These are phyloP conservation scores for Chalcosyrphus nemorum DNA, from an alignment of 2,888 invertebrate genomes.

Conservation along the genomic window DNA sequence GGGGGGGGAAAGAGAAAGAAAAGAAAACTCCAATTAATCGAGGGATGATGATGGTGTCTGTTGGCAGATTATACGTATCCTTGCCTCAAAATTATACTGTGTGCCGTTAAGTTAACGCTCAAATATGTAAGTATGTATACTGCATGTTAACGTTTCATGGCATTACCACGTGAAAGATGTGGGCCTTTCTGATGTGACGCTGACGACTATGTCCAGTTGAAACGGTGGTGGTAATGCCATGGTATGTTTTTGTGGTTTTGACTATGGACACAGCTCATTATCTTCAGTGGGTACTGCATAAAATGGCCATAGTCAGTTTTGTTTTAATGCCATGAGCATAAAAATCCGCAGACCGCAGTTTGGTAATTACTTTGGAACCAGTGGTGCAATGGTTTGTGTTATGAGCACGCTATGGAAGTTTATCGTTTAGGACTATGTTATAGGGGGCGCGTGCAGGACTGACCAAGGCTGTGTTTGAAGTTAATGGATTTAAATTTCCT, in stretches of 20 bases:
- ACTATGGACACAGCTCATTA: conserved; percentile 39
- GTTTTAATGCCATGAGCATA: not conserved
- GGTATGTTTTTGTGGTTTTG: conserved; percentile 1
- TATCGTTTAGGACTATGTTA: too few relatives aligned
- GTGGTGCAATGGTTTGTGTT: conserved; percentile 15
- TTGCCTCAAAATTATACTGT: not conserved
- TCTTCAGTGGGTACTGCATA: conserved; percentile 17
- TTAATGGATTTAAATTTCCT: conserved; percentile 39
- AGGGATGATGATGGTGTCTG: not conserved
- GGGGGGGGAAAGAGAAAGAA: not conserved
- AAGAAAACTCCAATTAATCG: conserved; percentile 9
- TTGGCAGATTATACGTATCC: not conserved
- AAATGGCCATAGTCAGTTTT: conserved; percentile 3
- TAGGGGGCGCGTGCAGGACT: too few relatives aligned
- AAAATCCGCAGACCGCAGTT: conserved; percentile 31
- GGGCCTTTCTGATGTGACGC: not conserved
- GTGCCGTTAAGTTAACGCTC: conserved; percentile 17
- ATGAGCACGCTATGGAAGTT: not conserved
- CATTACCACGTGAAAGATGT: conserved; percentile 24
- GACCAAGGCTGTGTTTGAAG: not conserved
- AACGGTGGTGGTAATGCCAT: not conserved
- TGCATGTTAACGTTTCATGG: conserved; percentile 39
- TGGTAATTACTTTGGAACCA: conserved; percentile 26
- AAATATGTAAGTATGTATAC: conserved; percentile 14
- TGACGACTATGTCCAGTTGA: not conserved